A percentile compares a stretch with the other conserved stretches of the same genome.
Conservation (phyloP, 1,140 invertebrate species). For the Habropoda laboriosa region DNA sequence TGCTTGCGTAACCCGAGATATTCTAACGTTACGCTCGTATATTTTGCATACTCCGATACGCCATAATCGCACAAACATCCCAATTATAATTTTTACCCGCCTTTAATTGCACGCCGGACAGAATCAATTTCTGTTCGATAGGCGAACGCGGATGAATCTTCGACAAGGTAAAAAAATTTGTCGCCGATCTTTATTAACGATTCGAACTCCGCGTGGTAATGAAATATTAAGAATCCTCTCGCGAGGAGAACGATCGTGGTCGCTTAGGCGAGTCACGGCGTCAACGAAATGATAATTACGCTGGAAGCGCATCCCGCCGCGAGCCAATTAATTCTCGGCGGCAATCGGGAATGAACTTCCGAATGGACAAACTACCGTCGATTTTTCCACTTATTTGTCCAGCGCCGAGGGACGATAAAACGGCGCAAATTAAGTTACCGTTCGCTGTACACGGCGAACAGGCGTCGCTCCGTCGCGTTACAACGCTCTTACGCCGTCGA, state of each 20-base stretch:
- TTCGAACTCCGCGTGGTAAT: too few species aligned
- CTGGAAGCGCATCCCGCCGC: not conserved
- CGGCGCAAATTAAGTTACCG: constrained; percentile 29
- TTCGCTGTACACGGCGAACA: constrained; percentile 27
- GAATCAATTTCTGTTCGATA: too few species aligned
- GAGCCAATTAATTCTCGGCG: constrained; percentile 10
- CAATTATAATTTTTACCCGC: too few species aligned
- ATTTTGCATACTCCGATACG: too few species aligned
- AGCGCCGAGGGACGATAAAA: constrained; percentile 14
- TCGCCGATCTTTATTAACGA: too few species aligned
- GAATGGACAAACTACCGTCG: constrained; percentile 26
- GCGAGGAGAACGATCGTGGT: not conserved
- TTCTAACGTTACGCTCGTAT: too few species aligned
- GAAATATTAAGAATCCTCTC: not conserved
- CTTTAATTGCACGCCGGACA: too few species aligned
- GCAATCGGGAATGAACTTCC: not conserved
- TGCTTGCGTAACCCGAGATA: too few species aligned
- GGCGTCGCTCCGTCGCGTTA: not conserved
- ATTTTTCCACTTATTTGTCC: constrained; percentile 7
- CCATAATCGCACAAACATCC: too few species aligned
- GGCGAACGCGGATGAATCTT: too few species aligned
- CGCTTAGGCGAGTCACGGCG: too few species aligned
- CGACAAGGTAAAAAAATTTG: too few species aligned
- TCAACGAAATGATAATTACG: constrained; percentile 17
- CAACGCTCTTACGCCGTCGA: not conserved